Evolutionary conservation across 2,888 invertebrate genomes (phyloP), one percentile per base, ranked within the genome.

Genomic region (Merodon equestris): DNA sequence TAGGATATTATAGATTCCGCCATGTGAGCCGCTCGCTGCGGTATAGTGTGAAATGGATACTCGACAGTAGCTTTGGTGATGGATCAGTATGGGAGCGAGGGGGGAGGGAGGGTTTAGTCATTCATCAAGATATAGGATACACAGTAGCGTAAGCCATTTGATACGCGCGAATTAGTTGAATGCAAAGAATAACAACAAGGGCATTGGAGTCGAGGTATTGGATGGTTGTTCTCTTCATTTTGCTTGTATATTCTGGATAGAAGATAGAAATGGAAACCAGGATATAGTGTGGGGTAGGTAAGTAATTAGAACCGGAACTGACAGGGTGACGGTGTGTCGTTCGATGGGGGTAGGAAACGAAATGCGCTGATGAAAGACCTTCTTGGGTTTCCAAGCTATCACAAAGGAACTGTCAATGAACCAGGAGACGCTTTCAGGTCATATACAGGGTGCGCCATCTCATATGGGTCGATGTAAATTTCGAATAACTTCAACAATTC

Each of bases 1-100:
- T 81, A 79, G 66, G 83, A 82, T 82, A 83, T 83, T 68, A 82
- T 81, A 83, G 82, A 81, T 81, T 83, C 76, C 70, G 81, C 58
- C 73, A 83, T 81, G 61, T 81, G 82, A 83, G 75, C 79, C 75
- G 47, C 75, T 77, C 50, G 67, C 75, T 73, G 77, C 50, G 81
- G 74, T 74, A 42, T 76, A 74, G 56, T 60, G 14, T 75, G 77
- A 79, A 81, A 81, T 81, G 42, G 68, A 79, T 79, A 79, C 58
- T 15, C 64, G 38, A 57, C 63, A 63, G 72, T 61, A 60, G 63
- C 47, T 54, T 40, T 18, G 45, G 48, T 14, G 38, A 47, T 38
- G 34, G 66, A 38, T 76, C 44, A n/a, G n/a, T n/a, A n/a, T 27
- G 40, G 36, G 15, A n/a, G 10, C 10, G 53, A 40, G 12, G 64